These are phyloP conservation scores for Diadumene lineata DNA, from an alignment of 92 coral and sea anemone genomes.

Conservation along the genomic window DNA sequence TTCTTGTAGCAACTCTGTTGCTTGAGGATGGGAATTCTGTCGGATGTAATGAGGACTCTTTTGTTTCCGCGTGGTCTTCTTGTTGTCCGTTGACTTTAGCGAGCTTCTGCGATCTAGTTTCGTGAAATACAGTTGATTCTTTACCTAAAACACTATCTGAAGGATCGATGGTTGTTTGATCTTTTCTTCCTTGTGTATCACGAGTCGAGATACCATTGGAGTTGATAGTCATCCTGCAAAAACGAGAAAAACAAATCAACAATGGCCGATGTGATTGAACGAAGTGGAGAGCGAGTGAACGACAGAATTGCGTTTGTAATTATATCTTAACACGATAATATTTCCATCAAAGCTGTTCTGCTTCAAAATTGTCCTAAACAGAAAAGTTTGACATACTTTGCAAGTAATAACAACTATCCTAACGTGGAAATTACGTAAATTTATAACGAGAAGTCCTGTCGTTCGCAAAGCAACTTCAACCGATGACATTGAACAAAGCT, in stretches of 20 bases:
- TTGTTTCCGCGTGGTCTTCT: slow-evolving; percentile 82
- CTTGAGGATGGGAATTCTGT: slow-evolving; percentile 61
- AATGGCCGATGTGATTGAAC: slow-evolving; percentile 56
- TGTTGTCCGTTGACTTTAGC: slow-evolving; percentile 58
- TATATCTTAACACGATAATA: background rate
- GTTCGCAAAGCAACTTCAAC: slow-evolving; percentile 17
- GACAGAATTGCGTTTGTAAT: slow-evolving; percentile 18
- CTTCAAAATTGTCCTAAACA: background rate
- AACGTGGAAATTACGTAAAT: background rate
- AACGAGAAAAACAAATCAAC: slow-evolving; percentile 45
- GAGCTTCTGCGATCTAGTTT: slow-evolving; percentile 87
- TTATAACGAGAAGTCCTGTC: background rate
- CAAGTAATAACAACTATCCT: background rate
- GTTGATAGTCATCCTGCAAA: slow-evolving; percentile 73
- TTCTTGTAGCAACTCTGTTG: slow-evolving; percentile 90
- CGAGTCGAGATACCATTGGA: slow-evolving; percentile 61
- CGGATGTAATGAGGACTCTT: slow-evolving; percentile 39
- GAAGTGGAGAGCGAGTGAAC: slow-evolving; percentile 10
- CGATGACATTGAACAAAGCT: slow-evolving; percentile 7
- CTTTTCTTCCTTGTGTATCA: slow-evolving; percentile 61
- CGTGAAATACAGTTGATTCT: slow-evolving; percentile 66
- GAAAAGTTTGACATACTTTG: slow-evolving; percentile 4
- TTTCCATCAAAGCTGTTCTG: background rate
- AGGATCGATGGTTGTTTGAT: slow-evolving; percentile 36
- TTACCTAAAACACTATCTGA: slow-evolving; percentile 37